Base-by-base conservation (phyloP, 1,140 invertebrate species). In the Hirudo medicinalis region DNA sequence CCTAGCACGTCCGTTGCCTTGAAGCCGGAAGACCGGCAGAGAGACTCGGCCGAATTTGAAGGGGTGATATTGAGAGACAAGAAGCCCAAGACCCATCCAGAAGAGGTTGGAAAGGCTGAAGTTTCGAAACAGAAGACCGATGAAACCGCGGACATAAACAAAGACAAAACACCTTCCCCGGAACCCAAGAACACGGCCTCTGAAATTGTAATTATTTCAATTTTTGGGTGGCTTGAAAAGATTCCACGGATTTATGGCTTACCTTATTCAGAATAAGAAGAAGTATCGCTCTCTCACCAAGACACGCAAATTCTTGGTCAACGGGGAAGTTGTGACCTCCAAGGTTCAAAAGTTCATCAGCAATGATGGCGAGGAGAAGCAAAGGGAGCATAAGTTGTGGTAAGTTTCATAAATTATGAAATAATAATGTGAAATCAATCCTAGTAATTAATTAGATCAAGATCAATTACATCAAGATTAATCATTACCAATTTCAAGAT, bases 301-400 rank as follows among this genome's bases (percentile, higher is more conserved):
- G 53, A 97, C 93, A 40, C 85, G 94, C 69, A 95, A 94, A 79
- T 98, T 96, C 82, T 91, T 96, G 80, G 93, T 97, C n/a, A 94
- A 98, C 82, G 94, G 94, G 57, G 92, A 95, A 25, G 87, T 94
- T 91, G 76, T 81, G 3, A 82, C 80, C 8, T 78, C 92, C 2
- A 97, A 93, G 0, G 96, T 92, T 0, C 94, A 91, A 72, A 94
- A 92, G 83, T 90, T 93, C 0, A 92, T 96, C 74, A 91, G 91
- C 81, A 92, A 94, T 77, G 91, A 94, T 75, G 91, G 94, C 76
- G 90, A 91, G 78, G 89, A 78, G 54, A 76, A 78, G 27, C 77
- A 78, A 73, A 80, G 84, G 63, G 84, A 84, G 40, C 80, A 83
- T 75, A 66, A 81, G 36, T 73, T 78, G 43, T 82, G 82, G 83